Evolutionary conservation across 1,140 invertebrate genomes (phyloP).

Genomic region (Apis mellifera): Amel_HAv3.1 CM009936.2:11441501-11442000

Average conservation of each 20-base stretch:
- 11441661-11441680: background rate
- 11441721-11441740: conserved; percentile 18
- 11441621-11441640: background rate
- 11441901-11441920: background rate
- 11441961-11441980: no score
- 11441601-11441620: no score
- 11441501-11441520: no score
- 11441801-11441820: conserved; percentile 12
- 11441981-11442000: no score
- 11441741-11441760: background rate
- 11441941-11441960: no score
- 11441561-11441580: no score
- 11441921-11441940: background rate
- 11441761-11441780: conserved; percentile 23
- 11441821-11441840: background rate
- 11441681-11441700: conserved; percentile 13
- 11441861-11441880: conserved; percentile 3
- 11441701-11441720: conserved; percentile 10
- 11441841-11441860: conserved; percentile 24
- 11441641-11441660: no score
- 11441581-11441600: no score
- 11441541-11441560: no score
- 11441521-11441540: no score
- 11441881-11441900: background rate
- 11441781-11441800: conserved; percentile 34